phyloP scores from a whole-genome alignment of 2,888 invertebrate species.

The Malachius bipustulatus region DNA sequence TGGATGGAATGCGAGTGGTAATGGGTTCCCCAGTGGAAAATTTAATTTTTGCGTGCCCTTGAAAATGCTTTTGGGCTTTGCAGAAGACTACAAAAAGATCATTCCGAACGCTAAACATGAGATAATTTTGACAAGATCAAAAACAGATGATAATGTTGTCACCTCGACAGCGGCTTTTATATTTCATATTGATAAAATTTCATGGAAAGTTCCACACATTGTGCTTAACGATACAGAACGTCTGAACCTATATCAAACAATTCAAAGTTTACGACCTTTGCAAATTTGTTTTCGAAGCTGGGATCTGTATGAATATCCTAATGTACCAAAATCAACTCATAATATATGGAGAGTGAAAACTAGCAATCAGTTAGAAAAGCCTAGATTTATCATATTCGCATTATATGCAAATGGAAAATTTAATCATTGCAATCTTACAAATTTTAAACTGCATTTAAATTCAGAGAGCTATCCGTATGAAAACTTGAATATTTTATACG shows the following conservation, averaged over 20 bases:
- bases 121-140: too few species aligned
- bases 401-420: slow-evolving; percentile 27
- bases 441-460: slow-evolving; percentile 29
- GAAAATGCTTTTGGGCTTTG: too few species aligned
- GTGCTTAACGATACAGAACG: slow-evolving; percentile 17
- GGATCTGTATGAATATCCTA: slow-evolving; percentile 31
- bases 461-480: slow-evolving; percentile 30
- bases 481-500: slow-evolving; percentile 24
- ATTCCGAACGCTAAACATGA: too few species aligned
- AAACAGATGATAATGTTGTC: too few species aligned
- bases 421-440: slow-evolving; percentile 25
- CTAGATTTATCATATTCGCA: slow-evolving; percentile 29
- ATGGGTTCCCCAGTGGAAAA: too few species aligned
- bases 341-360: slow-evolving; percentile 28
- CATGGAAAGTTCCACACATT: slow-evolving; percentile 20
- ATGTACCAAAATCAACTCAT: slow-evolving; percentile 25
- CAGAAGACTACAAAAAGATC: too few species aligned
- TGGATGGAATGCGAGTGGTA: too few species aligned
- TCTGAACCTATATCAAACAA: slow-evolving; percentile 14
- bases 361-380: slow-evolving; percentile 27
- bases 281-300: slow-evolving; percentile 27
- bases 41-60: too few species aligned
- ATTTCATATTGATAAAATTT: slow-evolving; percentile 15
- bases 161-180: slow-evolving; percentile 9
- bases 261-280: slow-evolving; percentile 13